A percentile compares a stretch with the other conserved stretches of the same genome.
These are phyloP conservation scores for Dasypus novemcinctus DNA, from an alignment of 2,113 vertebrate species.

Conservation along the genomic window DNA sequence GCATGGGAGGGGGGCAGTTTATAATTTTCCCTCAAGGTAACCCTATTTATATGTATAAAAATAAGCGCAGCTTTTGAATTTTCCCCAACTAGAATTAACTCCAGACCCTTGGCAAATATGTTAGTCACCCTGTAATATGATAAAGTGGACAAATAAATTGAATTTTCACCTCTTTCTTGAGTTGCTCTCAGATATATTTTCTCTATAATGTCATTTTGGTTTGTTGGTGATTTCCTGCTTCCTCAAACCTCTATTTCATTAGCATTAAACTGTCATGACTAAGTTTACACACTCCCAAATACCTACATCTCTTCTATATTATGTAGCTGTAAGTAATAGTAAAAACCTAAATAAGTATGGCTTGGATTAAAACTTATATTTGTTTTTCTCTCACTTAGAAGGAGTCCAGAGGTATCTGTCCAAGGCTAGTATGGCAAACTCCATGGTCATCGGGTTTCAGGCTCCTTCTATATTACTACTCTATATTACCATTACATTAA, in stretches of 20 bases:
- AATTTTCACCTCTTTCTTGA: neutral
- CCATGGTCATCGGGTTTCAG: neutral
- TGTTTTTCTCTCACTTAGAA: neutral
- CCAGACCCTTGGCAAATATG: neutral
- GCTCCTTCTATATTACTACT: neutral
- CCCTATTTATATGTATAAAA: neutral
- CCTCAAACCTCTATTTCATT: neutral
- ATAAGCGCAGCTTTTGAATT: neutral
- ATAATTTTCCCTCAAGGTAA: neutral
- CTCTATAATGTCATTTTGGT: neutral
- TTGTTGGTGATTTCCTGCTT: neutral
- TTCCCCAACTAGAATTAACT: neutral
- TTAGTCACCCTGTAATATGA: neutral
- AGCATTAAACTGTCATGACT: neutral
- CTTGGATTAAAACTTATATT: neutral
- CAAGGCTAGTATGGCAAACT: neutral
- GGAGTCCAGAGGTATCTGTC: neutral
- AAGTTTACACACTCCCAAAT: neutral
- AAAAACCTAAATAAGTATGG: neutral
- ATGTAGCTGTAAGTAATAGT: neutral
- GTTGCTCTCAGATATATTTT: neutral
- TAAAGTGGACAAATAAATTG: neutral
- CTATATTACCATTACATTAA: neutral
- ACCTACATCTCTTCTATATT: neutral
- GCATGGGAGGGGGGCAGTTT: neutral